Conservation (phyloP, 2,888 invertebrate genomes). For the Drepana falcataria region DNA sequence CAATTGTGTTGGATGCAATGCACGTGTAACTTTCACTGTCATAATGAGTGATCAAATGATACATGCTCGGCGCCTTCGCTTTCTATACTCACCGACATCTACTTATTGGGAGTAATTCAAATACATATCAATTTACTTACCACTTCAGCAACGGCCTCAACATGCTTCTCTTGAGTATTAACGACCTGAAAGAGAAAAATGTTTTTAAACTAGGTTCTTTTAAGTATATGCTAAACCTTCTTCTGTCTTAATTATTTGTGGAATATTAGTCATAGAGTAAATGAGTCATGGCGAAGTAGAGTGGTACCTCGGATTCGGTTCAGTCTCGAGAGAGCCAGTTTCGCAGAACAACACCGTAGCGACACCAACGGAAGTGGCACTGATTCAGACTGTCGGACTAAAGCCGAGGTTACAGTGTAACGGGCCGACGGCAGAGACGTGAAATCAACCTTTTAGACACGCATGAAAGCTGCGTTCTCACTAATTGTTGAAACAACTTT, state of each 20-base stretch:
- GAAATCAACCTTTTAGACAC: constrained; percentile 7
- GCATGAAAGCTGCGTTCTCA: not conserved
- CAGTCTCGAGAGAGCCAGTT: constrained; percentile 31
- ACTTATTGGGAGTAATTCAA: constrained; percentile 1
- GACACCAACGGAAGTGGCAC: constrained; percentile 50
- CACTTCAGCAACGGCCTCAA: constrained; percentile 30
- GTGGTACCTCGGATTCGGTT: constrained; percentile 22
- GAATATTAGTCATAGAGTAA: constrained; percentile 31
- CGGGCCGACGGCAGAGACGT: constrained; percentile 35
- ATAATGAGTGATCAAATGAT: constrained; percentile 20
- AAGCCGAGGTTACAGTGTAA: constrained; percentile 31
- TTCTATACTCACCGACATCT: constrained; percentile 20
- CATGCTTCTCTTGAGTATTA: constrained; percentile 24
- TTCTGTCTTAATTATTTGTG: not conserved
- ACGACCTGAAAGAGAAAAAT: constrained; percentile 26
- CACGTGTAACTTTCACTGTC: constrained; percentile 24
- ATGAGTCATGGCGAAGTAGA: constrained; percentile 42
- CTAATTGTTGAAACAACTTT: not conserved
- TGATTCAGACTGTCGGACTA: constrained; percentile 49
- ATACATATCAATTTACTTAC: constrained; percentile 29
- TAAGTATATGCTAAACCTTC: too few species aligned
- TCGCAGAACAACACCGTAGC: constrained; percentile 39
- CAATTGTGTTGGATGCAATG: too few species aligned
- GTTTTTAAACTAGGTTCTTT: too few species aligned
- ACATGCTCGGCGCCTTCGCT: constrained; percentile 24